Conservation (phyloP, 2,113 vertebrate species). For the Dasyornis broadbenti region DNA sequence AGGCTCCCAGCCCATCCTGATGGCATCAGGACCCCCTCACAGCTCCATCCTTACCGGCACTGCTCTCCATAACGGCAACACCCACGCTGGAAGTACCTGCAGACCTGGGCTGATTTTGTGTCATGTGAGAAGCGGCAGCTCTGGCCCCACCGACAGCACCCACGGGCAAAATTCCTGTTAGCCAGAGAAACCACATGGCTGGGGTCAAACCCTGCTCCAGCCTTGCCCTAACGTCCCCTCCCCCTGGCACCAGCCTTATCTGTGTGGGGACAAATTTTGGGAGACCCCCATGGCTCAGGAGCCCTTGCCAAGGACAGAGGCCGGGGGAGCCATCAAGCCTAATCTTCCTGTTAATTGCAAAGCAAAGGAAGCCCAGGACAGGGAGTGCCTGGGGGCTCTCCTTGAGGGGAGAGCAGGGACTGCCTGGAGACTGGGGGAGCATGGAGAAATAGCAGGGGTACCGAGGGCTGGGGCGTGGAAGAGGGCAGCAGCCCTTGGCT, state of each 20-base stretch:
- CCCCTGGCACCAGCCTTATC: too few relatives aligned
- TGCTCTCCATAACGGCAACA: slow-evolving; percentile 79
- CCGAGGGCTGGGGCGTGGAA: neutral
- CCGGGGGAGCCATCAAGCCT: neutral
- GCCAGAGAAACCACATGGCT: fast-evolving
- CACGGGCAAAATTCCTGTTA: slow-evolving; percentile 75
- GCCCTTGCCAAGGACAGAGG: neutral
- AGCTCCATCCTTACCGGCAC: slow-evolving; percentile 75
- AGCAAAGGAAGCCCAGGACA: neutral
- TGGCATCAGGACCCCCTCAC: neutral
- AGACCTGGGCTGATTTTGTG: slow-evolving; percentile 62
- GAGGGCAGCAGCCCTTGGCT: neutral
- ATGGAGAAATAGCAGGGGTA: neutral
- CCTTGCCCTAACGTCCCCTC: fast-evolving
- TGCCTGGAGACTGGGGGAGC: neutral
- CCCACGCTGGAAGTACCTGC: slow-evolving; percentile 83
- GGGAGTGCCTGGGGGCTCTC: neutral
- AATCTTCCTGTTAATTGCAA: fast-evolving
- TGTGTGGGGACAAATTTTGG: fast-evolving
- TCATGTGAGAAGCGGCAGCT: slow-evolving; percentile 75
- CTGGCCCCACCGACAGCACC: slow-evolving; percentile 68
- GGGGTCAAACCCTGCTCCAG: neutral
- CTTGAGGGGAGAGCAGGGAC: too few relatives aligned
- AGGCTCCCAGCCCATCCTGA: neutral
- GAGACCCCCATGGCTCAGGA: neutral